Percentiles rank a stretch among this genome's conserved stretches.
These are phyloP conservation scores for Syrmaticus mikado DNA, from an alignment of 2,113 vertebrate genomes.

Conservation along the genomic window DNA sequence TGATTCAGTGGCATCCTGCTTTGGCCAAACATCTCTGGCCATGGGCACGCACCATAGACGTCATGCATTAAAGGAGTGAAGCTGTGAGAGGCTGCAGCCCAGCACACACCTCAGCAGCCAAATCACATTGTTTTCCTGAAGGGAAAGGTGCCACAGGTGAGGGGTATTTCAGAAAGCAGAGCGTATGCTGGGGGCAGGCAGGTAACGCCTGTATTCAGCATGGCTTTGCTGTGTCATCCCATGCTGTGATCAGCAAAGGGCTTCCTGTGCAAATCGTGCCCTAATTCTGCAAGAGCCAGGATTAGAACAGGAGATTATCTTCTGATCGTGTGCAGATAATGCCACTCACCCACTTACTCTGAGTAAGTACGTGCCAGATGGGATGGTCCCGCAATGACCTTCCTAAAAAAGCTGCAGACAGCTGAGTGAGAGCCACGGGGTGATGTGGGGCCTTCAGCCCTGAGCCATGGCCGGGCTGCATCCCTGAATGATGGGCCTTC, in stretches of 20 bases:
- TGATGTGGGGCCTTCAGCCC: rapidly evolving
- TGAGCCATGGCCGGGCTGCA: background rate
- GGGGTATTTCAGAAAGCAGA: background rate
- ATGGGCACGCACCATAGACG: background rate
- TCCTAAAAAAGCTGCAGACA: rapidly evolving
- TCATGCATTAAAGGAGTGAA: rapidly evolving
- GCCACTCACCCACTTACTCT: background rate
- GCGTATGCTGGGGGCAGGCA: background rate
- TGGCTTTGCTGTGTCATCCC: background rate
- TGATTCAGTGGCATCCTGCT: background rate
- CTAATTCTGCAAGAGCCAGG: background rate
- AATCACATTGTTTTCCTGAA: background rate
- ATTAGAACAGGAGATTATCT: background rate
- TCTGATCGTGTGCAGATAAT: background rate
- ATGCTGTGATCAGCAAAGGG: background rate
- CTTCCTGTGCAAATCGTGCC: background rate
- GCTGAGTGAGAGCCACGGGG: no score
- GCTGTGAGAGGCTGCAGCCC: background rate
- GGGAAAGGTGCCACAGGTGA: background rate
- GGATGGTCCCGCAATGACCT: background rate
- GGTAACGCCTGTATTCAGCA: rapidly evolving
- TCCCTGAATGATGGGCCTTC: background rate
- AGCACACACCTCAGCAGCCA: background rate
- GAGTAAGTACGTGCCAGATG: background rate
- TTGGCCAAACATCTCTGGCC: rapidly evolving